A percentile compares a stretch with the other conserved stretches of the same genome.
Conservation (phyloP, 1,140 invertebrate species). For the Periplaneta americana region DNA sequence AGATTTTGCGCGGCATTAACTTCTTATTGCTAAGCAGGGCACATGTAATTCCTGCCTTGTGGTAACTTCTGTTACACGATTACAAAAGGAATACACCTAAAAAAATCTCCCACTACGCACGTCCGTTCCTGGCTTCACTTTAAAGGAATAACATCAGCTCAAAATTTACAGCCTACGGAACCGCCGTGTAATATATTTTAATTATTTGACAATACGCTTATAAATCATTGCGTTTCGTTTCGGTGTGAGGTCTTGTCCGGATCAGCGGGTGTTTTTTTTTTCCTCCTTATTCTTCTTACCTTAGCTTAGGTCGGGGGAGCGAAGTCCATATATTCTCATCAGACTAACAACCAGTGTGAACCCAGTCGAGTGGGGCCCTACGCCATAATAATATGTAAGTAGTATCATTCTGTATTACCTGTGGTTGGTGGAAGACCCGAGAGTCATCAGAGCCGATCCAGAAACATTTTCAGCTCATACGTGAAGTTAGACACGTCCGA, state of each 20-base stretch:
- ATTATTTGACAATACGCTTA: slow-evolving; percentile 12
- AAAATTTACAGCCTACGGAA: background rate
- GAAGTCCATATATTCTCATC: slow-evolving; percentile 11
- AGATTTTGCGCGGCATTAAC: background rate
- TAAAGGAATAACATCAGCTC: background rate
- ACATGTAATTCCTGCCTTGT: background rate
- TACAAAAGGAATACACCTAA: background rate
- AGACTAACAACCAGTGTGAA: background rate
- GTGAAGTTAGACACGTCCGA: too few relatives aligned
- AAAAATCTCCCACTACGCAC: background rate
- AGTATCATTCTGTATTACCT: background rate
- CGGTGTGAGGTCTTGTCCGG: background rate
- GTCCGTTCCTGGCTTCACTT: background rate
- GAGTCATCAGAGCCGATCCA: too few relatives aligned
- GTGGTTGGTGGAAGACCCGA: background rate
- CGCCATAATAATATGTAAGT: background rate
- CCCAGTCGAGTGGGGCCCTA: background rate
- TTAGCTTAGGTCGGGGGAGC: background rate
- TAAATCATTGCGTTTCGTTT: slow-evolving; percentile 2
- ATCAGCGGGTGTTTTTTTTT: background rate
- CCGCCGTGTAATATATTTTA: slow-evolving; percentile 7
- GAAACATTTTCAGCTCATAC: too few relatives aligned
- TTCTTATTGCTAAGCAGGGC: background rate
- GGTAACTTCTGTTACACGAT: background rate
- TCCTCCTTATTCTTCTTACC: background rate